phyloP scores from a whole-genome alignment of 2,888 invertebrate genomes.

The Leptopilina drosophilae region DNA sequence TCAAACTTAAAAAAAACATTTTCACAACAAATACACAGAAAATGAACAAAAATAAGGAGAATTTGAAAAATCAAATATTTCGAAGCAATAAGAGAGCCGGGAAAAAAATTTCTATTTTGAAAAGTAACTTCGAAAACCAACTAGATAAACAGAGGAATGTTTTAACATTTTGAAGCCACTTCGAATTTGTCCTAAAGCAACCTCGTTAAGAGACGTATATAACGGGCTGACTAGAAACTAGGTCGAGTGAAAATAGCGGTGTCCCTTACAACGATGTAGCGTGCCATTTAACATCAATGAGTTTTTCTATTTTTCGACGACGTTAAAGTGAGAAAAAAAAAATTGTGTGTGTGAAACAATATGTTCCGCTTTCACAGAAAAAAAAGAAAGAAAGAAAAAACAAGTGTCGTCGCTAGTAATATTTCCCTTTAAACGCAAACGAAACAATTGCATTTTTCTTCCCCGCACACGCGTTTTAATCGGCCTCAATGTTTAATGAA shows the following conservation, averaged over 20 bases:
- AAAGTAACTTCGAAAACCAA: conserved; percentile 1
- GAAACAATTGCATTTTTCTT: neutral
- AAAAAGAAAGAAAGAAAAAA: neutral
- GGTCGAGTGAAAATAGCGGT: conserved; percentile 68
- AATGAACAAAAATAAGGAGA: neutral
- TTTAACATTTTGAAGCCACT: conserved; percentile 56
- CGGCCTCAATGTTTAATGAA: conserved; percentile 6
- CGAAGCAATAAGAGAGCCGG: neutral
- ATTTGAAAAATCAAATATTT: neutral
- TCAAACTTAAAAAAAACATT: too few species aligned
- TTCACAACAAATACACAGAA: too few species aligned
- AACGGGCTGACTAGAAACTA: conserved; percentile 59
- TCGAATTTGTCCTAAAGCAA: conserved; percentile 70
- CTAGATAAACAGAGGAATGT: conserved; percentile 33
- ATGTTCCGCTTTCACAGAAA: neutral
- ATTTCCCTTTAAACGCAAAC: neutral
- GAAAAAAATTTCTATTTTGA: conserved; percentile 7
- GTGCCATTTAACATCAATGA: conserved; percentile 68
- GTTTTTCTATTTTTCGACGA: conserved; percentile 50
- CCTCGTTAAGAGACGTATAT: conserved; percentile 64
- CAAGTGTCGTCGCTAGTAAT: neutral
- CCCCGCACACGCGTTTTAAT: neutral
- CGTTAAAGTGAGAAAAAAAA: neutral
- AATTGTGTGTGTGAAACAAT: neutral
- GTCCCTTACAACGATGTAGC: conserved; percentile 44